These are phyloP conservation scores for Bufotes viridis DNA, from an alignment of 2,797 vertebrate species.

Conservation along the genomic window DNA sequence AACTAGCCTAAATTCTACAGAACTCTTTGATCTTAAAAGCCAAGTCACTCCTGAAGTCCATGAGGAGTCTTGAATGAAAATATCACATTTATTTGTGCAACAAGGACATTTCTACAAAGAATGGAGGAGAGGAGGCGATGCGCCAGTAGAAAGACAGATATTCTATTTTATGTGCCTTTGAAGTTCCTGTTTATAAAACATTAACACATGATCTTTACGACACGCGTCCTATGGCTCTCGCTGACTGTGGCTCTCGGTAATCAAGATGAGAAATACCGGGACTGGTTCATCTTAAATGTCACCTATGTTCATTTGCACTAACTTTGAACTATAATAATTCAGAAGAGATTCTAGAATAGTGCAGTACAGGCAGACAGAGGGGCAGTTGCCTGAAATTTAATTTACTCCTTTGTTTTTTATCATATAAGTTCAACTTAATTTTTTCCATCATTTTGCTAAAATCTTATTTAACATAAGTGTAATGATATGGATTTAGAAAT, in stretches of 20 bases:
- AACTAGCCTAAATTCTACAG: slow-evolving; percentile 29
- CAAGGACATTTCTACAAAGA: slow-evolving; percentile 48
- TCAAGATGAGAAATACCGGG: slow-evolving; percentile 48
- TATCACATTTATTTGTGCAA: slow-evolving; percentile 54
- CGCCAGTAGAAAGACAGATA: slow-evolving; percentile 57
- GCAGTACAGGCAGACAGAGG: background rate
- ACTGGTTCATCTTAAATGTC: slow-evolving; percentile 57
- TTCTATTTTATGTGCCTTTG: slow-evolving; percentile 62
- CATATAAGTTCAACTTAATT: background rate
- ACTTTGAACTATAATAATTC: slow-evolving; percentile 50
- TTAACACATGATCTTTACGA: slow-evolving; percentile 61
- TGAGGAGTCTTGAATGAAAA: slow-evolving; percentile 52
- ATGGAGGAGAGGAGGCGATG: slow-evolving; percentile 20
- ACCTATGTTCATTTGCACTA: slow-evolving; percentile 42
- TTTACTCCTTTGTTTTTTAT: slow-evolving; percentile 1
- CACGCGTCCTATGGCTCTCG: slow-evolving; percentile 37
- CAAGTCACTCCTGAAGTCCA: slow-evolving; percentile 37
- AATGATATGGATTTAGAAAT: background rate
- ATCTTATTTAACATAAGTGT: background rate
- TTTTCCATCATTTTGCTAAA: background rate
- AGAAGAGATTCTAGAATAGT: background rate
- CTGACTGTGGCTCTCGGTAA: slow-evolving; percentile 41
- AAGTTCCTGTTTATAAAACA: slow-evolving; percentile 61
- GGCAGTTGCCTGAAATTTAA: background rate
- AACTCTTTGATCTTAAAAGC: slow-evolving; percentile 56